These are phyloP conservation scores for Parapsyche elsis DNA, from an alignment of 1,140 invertebrate genomes.

Conservation along the genomic window DNA sequence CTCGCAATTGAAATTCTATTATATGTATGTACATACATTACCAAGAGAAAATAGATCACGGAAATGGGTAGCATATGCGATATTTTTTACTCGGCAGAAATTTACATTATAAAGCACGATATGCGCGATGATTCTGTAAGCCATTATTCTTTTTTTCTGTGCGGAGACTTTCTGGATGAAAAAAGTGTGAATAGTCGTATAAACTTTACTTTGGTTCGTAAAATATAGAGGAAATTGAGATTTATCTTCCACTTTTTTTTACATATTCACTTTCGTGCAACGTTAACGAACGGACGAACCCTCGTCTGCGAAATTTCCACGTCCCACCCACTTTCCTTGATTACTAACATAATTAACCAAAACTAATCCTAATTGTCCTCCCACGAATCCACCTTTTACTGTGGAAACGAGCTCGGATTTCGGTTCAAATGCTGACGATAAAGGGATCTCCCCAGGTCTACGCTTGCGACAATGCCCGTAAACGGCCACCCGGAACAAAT, in stretches of 20 bases:
- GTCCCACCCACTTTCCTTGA: constrained; percentile 1
- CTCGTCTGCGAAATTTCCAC: constrained; percentile 31
- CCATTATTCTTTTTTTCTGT: constrained; percentile 7
- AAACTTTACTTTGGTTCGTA: too few species aligned
- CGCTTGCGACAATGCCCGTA: background rate
- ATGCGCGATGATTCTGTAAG: background rate
- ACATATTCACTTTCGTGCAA: background rate
- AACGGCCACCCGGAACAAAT: constrained; percentile 7
- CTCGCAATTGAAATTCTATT: too few species aligned
- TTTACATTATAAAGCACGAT: too few species aligned
- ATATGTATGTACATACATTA: too few species aligned
- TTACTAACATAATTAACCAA: constrained; percentile 40
- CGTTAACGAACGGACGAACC: background rate
- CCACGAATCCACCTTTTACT: constrained; percentile 25
- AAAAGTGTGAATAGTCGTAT: too few species aligned
- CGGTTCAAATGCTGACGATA: constrained; percentile 10
- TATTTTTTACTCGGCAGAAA: too few species aligned
- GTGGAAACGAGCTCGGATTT: constrained; percentile 8
- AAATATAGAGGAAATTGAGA: too few species aligned
- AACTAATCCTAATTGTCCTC: constrained; percentile 41
- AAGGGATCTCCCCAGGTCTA: background rate
- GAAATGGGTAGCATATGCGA: too few species aligned
- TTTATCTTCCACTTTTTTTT: too few species aligned
- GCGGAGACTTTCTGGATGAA: too few species aligned
- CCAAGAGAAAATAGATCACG: too few species aligned